Conservation (phyloP, 2,888 invertebrate species). For the Stenodera caucasica region DNA sequence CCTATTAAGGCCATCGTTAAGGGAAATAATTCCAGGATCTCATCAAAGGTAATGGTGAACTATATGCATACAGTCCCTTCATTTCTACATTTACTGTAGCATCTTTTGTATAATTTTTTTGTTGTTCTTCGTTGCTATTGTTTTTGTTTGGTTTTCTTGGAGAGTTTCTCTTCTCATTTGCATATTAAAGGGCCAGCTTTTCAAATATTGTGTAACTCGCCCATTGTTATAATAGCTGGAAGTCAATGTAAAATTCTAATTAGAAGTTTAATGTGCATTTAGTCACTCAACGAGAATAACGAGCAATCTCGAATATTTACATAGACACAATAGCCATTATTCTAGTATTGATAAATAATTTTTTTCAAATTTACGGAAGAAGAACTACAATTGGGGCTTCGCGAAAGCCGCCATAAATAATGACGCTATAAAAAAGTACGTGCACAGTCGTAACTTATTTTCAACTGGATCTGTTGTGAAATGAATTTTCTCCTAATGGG, state of each 20-base stretch:
- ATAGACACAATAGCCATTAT: too few species aligned
- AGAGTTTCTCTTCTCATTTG: not conserved
- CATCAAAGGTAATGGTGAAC: not conserved
- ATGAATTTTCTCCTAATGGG: not conserved
- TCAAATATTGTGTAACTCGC: not conserved
- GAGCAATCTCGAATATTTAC: too few species aligned
- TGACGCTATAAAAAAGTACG: not conserved
- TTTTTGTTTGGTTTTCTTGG: not conserved
- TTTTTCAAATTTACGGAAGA: too few species aligned
- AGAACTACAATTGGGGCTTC: too few species aligned
- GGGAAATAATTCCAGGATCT: not conserved
- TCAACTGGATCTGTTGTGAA: not conserved
- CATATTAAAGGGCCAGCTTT: not conserved
- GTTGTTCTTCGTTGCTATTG: not conserved
- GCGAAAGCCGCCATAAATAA: not conserved
- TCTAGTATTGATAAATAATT: too few species aligned
- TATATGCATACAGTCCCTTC: not conserved
- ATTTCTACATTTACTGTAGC: not conserved
- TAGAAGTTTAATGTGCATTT: slow-evolving; percentile 3
- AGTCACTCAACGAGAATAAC: too few species aligned
- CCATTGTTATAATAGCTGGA: not conserved
- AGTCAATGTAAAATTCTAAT: slow-evolving; percentile 4
- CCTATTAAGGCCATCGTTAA: not conserved
- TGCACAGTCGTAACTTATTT: not conserved
- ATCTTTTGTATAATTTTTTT: slow-evolving; percentile 1